These are phyloP conservation scores for Sebastes kiyomatsui DNA, from an alignment of 2,797 vertebrate species.

Conservation along the genomic window DNA sequence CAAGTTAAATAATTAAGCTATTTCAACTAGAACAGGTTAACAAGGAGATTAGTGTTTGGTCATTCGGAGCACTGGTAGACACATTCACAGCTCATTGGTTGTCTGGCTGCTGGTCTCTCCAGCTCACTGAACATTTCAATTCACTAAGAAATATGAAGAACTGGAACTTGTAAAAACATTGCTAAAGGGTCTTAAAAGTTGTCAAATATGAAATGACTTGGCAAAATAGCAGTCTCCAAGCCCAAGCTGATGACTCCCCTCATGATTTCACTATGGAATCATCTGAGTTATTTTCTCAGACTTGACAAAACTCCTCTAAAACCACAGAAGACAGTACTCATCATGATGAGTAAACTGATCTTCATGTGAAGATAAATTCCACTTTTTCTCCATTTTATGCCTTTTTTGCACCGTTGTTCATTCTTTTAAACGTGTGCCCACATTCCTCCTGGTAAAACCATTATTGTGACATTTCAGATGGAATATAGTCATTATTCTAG, in stretches of 20 bases:
- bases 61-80: neutral
- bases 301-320: neutral
- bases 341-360: too few species aligned
- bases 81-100: neutral
- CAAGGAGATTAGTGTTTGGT: neutral
- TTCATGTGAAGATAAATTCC: neutral
- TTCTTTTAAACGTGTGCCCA: neutral
- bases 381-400: neutral
- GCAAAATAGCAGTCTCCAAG: neutral
- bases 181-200: neutral
- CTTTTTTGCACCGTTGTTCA: neutral
- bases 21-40: neutral
- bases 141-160: neutral
- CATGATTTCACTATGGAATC: neutral
- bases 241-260: neutral
- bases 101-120: neutral
- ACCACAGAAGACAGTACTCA: neutral
- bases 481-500: neutral
- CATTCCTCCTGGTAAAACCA: neutral
- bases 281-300: too few species aligned
- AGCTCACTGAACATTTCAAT: neutral
- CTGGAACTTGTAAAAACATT: neutral
- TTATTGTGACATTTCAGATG: neutral
- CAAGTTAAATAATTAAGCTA: neutral
- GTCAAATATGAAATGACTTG: neutral